Conservation (phyloP, 2,888 invertebrate species). For the Nasonovia ribisnigri region DNA sequence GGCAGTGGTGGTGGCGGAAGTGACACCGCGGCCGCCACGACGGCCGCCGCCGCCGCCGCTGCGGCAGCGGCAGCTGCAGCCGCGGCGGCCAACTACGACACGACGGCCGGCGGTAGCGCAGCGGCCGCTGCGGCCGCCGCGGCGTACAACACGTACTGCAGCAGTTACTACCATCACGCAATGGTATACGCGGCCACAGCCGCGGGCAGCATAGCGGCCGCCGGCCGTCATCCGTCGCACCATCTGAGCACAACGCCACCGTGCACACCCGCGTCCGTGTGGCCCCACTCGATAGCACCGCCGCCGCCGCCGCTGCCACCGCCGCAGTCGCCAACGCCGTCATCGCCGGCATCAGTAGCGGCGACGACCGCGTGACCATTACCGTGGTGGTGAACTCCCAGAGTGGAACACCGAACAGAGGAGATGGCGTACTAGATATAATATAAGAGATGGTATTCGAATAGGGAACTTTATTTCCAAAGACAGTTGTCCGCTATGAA, state of each 20-base stretch:
- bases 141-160: constrained; percentile 62
- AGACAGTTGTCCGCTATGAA: not conserved
- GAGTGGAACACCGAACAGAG: not conserved
- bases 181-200: constrained; percentile 63
- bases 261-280: not conserved
- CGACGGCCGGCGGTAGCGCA: constrained; percentile 2
- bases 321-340: not conserved
- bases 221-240: constrained; percentile 34
- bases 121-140: constrained; percentile 52
- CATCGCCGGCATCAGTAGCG: not conserved
- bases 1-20: not conserved
- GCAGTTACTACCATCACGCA: constrained; percentile 60
- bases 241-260: constrained; percentile 38
- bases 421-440: not conserved
- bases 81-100: not conserved
- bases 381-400: not conserved
- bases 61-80: not conserved
- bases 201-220: constrained; percentile 44
- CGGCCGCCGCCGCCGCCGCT: not conserved
- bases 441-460: not conserved
- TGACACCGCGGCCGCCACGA: not conserved
- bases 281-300: constrained; percentile 7
- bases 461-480: not conserved
- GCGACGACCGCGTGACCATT: not conserved
- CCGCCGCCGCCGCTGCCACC: not conserved